Percentiles rank a stretch among this genome's conserved stretches.
Evolutionary conservation across 2,113 vertebrate species (phyloP).

Genomic region (Epinephelus cyanopodus): DNA sequence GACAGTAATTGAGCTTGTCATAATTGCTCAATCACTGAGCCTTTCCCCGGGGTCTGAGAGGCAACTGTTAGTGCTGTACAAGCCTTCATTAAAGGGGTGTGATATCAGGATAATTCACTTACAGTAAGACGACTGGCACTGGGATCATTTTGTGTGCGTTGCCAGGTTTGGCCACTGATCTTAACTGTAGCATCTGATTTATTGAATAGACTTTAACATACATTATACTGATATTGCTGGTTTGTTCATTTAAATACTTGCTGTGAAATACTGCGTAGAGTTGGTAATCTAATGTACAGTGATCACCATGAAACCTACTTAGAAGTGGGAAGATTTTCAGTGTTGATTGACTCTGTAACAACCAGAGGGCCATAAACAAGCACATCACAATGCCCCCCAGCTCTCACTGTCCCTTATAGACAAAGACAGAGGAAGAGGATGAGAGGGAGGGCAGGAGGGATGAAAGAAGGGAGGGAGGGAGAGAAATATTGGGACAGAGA

Average conservation of each 20-base stretch:
- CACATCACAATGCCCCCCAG: conserved; percentile 36
- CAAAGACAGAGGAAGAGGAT: conserved; percentile 44
- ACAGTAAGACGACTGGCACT: conserved; percentile 57
- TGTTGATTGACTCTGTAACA: conserved; percentile 53
- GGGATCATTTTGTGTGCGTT: conserved; percentile 54
- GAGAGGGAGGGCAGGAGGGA: conserved; percentile 22
- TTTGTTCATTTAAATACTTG: conserved; percentile 4
- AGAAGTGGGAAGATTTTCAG: conserved; percentile 41
- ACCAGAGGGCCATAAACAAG: conserved; percentile 50
- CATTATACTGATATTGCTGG: not conserved
- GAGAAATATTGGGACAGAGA: conserved; percentile 67
- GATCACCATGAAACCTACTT: conserved; percentile 30
- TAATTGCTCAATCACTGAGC: conserved; percentile 84
- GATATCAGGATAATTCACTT: conserved; percentile 80
- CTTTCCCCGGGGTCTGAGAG: conserved; percentile 78
- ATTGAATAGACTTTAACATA: conserved; percentile 15
- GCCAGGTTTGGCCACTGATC: conserved; percentile 46
- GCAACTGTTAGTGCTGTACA: conserved; percentile 70
- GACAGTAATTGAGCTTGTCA: conserved; percentile 87
- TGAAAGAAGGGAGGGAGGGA: conserved; percentile 13
- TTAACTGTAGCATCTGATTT: conserved; percentile 22
- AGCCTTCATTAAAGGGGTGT: conserved; percentile 79
- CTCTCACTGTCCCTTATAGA: conserved; percentile 52
- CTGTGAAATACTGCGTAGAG: not conserved
- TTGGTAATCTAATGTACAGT: conserved; percentile 12